phyloP scores from a whole-genome alignment of 2,113 vertebrate genomes.

The Arvicanthis niloticus region DNA sequence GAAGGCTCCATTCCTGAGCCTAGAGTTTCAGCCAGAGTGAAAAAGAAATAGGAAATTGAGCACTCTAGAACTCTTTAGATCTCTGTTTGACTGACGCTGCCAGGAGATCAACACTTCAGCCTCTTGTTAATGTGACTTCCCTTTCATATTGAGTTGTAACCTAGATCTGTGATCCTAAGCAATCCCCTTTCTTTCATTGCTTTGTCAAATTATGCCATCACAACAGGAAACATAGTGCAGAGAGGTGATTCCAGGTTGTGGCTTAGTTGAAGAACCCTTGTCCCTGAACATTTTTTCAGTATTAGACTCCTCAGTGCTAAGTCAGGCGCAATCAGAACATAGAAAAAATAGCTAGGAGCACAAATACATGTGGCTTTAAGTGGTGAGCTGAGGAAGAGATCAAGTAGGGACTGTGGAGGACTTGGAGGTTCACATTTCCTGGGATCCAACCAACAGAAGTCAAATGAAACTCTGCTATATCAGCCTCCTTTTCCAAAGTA shows the following conservation, averaged over 20 bases:
- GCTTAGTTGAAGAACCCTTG: neutral
- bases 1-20: no score
- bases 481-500: neutral
- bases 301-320: neutral
- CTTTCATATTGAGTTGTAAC: neutral
- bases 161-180: neutral
- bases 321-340: neutral
- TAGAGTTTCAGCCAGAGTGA: neutral
- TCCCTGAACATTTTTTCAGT: neutral
- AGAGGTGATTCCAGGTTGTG: neutral
- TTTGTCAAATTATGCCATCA: neutral
- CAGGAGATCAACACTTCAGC: neutral
- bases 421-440: fast-evolving
- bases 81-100: neutral
- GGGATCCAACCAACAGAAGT: neutral
- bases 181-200: no score
- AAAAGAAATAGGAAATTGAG: neutral
- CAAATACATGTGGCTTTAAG: neutral
- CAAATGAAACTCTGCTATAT: neutral
- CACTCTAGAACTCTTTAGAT: no score
- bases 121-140: neutral
- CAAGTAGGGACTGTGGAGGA: neutral
- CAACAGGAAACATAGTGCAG: no score
- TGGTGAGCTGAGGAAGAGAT: neutral
- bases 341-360: neutral